These are phyloP conservation scores for Etia nguti DNA, from an alignment of 2,113 vertebrate species.

Conservation along the genomic window DNA sequence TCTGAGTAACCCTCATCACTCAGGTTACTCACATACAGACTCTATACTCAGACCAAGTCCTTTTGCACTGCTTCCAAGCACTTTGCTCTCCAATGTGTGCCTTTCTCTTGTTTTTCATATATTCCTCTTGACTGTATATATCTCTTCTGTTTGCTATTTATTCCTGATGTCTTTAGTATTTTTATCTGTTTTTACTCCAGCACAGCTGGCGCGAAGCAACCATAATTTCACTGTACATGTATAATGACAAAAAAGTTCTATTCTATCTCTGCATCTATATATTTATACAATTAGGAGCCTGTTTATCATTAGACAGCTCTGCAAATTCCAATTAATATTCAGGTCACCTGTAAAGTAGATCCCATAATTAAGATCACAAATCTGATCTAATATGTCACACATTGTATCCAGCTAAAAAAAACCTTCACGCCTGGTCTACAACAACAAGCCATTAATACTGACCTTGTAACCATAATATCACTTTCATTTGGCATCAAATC, in stretches of 20 bases:
- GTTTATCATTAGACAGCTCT: not conserved
- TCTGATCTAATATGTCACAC: not conserved
- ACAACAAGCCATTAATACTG: not conserved
- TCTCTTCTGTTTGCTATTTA: not conserved
- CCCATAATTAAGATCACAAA: not conserved
- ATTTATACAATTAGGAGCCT: not conserved
- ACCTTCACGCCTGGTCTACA: not conserved
- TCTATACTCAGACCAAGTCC: not conserved
- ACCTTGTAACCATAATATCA: not conserved
- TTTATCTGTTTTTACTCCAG: not conserved
- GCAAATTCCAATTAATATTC: not conserved
- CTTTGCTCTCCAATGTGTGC: not conserved
- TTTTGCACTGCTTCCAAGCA: not conserved
- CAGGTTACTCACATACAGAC: not conserved
- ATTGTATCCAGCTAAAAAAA: not conserved
- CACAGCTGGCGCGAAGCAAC: not conserved
- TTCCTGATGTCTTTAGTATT: not conserved
- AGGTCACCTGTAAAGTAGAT: not conserved
- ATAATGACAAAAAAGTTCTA: not conserved
- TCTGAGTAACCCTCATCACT: not conserved
- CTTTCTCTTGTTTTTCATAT: not conserved
- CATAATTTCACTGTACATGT: not conserved
- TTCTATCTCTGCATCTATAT: not conserved
- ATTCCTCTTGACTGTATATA: not conserved
- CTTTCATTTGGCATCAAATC: not conserved